Base-by-base conservation (phyloP, 2,113 vertebrate species). In the Sturnus vulgaris region DNA sequence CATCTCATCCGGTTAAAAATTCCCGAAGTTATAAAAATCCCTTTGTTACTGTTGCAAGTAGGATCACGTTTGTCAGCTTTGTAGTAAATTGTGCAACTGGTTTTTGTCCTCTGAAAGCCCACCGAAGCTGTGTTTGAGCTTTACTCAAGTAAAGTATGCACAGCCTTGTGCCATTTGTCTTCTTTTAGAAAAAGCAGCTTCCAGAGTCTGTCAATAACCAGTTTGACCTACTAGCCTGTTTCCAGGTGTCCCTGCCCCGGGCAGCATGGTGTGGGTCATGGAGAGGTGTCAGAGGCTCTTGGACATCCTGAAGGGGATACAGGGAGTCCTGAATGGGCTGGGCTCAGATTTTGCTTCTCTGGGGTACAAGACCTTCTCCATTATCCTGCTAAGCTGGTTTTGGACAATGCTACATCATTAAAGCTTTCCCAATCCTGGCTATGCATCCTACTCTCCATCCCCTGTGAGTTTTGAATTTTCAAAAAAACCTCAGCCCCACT, bases 61-160 rank as follows among this genome's bases (percentile, higher is more conserved):
- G 64, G 35, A 69, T 80, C 47, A 12, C 1, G 44, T 92, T 85
- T 95, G 59, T 84, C 57, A 84, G 66, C 86, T 79, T 82, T 64
- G 40, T 87, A 76, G 60, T 56, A 79, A 79, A 47, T 57, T 0
- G 1, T 63, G 68, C n/a, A 49, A 85, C 56, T 60, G 46, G 4
- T 20, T 88, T 96, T 89, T 86, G 55, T 77, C 64, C 63, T 82
- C 47, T 0, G 8, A 79, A 89, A 94, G 49, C 59, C 88, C 64
- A 76, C 78, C 70, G 85, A 82, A 78, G 40, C 81, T 93, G 83
- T 90, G 72, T 92, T 92, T 91, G 91, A 86, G 69, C 85, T 94
- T 84, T 40, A 47, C 53, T 66, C 18, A 12, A 70, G 49, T 64
- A 33, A 93, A 86, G 39, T 60, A 56, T 57, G 40, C 44, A 61